Evolutionary conservation across 2,113 vertebrate species (phyloP), one percentile per base, ranked within the genome.

Genomic region (Amphilophus citrinellus): DNA sequence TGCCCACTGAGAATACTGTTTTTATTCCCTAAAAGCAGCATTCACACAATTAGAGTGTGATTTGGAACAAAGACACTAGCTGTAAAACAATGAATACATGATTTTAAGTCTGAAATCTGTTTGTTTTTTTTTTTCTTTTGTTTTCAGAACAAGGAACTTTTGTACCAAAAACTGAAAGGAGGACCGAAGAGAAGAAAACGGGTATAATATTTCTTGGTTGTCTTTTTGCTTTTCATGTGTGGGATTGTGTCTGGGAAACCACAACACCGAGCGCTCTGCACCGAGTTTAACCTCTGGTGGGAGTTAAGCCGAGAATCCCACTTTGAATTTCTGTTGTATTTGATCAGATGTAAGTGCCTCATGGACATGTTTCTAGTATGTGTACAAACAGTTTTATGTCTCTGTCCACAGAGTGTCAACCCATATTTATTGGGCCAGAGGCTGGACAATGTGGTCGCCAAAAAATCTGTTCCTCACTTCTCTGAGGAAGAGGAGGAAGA

Each of bases 381-480:
- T 35, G 11, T 13, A 75, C 22, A 56, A 20, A 58, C 24, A 30
- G 76, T 50, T 66, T 39, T 53, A 8, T 79, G 37, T 88, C 77
- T 95, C 91, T 68, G 91, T 96, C 88, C 85, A 86, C 96, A 99
- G 98, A 98, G 95, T 62, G 92, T 96, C 87, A 99, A 99, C 90
- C 98, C 98, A 0, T 99, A 98, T 88, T 95, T 99, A 65, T 97
- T 97, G 96, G 98, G 98, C 90, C 97, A 98, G 91, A 96, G 96
- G 93, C 93, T 99, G 94, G 97, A 99, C 90, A 98, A 97, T 2
- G 98, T 99, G 63, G 98, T 99, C 15, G 98, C 98, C 82, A 99
- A 99, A 95, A 99, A 99, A 92, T 99, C 98, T 22, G 98, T 97
- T 76, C 98, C 98, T 65, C 96, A 97, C 90, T 99, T 98, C 95